phyloP scores from a whole-genome alignment of 2,113 vertebrate species.

The Theristicus caerulescens region DNA sequence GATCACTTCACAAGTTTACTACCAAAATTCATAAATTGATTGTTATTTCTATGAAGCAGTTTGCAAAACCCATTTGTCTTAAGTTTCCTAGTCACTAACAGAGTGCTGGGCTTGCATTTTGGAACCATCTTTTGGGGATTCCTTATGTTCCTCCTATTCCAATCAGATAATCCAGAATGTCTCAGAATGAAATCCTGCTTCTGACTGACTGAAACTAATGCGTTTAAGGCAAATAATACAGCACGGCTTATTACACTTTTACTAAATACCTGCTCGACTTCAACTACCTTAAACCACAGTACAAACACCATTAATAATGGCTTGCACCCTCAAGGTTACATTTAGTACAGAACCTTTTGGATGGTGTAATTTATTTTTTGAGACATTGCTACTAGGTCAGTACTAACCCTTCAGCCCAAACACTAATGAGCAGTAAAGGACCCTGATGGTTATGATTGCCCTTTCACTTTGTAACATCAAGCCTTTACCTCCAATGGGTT shows the following conservation, averaged over 20 bases:
- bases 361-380: background rate
- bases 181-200: background rate
- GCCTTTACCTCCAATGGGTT: background rate
- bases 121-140: background rate
- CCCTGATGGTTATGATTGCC: background rate
- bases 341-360: background rate
- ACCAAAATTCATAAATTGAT: background rate
- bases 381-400: background rate
- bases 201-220: background rate
- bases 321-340: background rate
- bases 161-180: background rate
- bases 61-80: background rate
- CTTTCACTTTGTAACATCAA: background rate
- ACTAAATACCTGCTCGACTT: background rate
- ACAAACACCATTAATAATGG: background rate
- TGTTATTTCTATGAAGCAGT: background rate
- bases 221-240: background rate
- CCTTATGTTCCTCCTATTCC: background rate
- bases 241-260: background rate
- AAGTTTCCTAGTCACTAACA: background rate
- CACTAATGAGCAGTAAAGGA: background rate
- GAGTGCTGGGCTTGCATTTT: background rate
- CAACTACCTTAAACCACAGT: background rate
- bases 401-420: background rate
- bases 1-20: background rate